A percentile compares a stretch with the other conserved stretches of the same genome.
These are phyloP conservation scores for Empis stercorea DNA, from an alignment of 2,888 invertebrate genomes.

Conservation along the genomic window DNA sequence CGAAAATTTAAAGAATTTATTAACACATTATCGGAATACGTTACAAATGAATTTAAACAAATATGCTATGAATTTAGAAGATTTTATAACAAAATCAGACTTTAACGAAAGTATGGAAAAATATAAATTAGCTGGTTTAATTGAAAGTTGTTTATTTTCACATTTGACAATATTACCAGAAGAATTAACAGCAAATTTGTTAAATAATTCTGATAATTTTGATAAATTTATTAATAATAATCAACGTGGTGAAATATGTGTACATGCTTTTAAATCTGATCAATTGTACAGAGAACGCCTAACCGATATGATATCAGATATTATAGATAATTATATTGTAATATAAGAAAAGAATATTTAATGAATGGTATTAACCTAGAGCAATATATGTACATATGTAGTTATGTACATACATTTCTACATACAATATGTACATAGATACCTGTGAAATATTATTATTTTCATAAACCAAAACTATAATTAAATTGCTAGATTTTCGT, in stretches of 20 bases:
- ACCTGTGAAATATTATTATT: too few relatives aligned
- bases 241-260: conserved; percentile 43
- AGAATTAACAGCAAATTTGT: conserved; percentile 36
- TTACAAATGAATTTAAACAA: conserved; percentile 35
- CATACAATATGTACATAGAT: too few relatives aligned
- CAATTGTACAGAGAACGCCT: conserved; percentile 39
- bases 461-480: too few relatives aligned
- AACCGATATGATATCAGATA: conserved; percentile 42
- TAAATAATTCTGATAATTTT: conserved; percentile 40
- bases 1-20: conserved; percentile 35
- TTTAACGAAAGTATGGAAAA: conserved; percentile 34
- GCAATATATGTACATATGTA: too few relatives aligned
- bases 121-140: conserved; percentile 41
- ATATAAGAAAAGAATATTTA: neutral
- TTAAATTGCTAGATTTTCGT: too few relatives aligned
- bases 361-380: too few relatives aligned
- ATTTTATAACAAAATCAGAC: conserved; percentile 34
- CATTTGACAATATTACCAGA: conserved; percentile 43
- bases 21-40: conserved; percentile 44
- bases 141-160: conserved; percentile 42
- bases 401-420: too few relatives aligned
- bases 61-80: conserved; percentile 32
- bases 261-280: conserved; percentile 41
- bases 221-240: conserved; percentile 40
- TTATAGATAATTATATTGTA: conserved; percentile 37